A percentile compares a stretch with the other conserved stretches of the same genome.
These are phyloP conservation scores for Syritta pipiens DNA, from an alignment of 2,888 invertebrate species.

Conservation along the genomic window DNA sequence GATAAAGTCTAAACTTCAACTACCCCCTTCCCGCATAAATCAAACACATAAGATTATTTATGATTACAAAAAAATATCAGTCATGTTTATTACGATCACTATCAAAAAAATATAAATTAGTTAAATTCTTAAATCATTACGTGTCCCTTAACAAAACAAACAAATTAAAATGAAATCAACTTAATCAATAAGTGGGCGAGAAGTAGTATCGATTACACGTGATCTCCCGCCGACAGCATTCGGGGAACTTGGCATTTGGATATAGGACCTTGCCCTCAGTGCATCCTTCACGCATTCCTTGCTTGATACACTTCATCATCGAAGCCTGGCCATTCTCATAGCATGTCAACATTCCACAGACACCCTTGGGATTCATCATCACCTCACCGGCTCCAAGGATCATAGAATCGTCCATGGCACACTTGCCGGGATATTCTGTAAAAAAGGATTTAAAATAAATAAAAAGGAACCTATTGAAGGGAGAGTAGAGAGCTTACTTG, in stretches of 20 bases:
- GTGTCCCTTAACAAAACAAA: too few species aligned
- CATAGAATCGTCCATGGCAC: constrained; percentile 42
- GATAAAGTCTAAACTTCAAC: too few species aligned
- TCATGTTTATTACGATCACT: constrained; percentile 20
- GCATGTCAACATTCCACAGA: constrained; percentile 53
- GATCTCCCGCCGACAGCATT: constrained; percentile 56
- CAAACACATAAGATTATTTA: too few species aligned
- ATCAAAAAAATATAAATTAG: constrained; percentile 16
- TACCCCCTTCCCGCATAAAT: too few species aligned
- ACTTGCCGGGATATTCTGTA: constrained; percentile 58
- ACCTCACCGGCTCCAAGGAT: constrained; percentile 42
- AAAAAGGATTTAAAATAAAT: not conserved
- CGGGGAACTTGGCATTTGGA: constrained; percentile 45
- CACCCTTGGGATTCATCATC: constrained; percentile 30
- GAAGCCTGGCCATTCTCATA: constrained; percentile 58
- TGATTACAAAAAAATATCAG: constrained; percentile 42
- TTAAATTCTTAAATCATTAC: constrained; percentile 5
- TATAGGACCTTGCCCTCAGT: constrained; percentile 41
- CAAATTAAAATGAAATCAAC: too few species aligned
- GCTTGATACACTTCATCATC: constrained; percentile 48
- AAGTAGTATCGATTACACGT: constrained; percentile 40
- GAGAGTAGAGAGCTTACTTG: too few species aligned
- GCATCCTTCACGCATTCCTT: constrained; percentile 62
- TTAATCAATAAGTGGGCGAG: constrained; percentile 39
- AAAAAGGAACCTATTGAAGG: not conserved